Evolutionary conservation across 2,888 invertebrate species (phyloP).

Genomic region (Mycalesis mineus): DNA sequence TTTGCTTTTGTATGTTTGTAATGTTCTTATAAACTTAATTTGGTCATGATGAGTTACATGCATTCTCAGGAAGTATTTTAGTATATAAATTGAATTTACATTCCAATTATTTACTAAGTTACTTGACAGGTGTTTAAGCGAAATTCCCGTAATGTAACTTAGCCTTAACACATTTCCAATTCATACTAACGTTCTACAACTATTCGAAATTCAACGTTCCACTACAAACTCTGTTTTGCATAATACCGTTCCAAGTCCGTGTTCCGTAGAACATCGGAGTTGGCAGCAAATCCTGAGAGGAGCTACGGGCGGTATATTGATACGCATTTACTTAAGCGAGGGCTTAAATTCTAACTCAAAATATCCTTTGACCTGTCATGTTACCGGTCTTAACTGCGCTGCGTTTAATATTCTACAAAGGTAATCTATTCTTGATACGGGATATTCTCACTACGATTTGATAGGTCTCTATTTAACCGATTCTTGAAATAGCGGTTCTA

Average conservation of each 20-base stretch:
- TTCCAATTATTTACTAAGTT: too few relatives aligned
- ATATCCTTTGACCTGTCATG: conserved; percentile 6
- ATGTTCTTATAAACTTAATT: too few relatives aligned
- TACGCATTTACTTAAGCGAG: background rate
- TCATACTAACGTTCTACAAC: background rate
- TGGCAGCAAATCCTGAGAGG: background rate
- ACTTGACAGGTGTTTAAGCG: too few relatives aligned
- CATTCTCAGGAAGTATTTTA: too few relatives aligned
- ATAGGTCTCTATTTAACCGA: too few relatives aligned
- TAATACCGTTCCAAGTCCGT: conserved; percentile 2
- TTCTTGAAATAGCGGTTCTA: too few relatives aligned
- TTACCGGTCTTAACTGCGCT: background rate
- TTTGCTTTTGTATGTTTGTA: too few relatives aligned
- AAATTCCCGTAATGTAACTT: too few relatives aligned
- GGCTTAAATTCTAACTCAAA: conserved; percentile 7
- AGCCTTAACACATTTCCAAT: background rate
- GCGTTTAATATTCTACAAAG: background rate
- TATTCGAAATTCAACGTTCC: conserved; percentile 10
- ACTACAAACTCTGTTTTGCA: conserved; percentile 6
- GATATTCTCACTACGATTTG: too few relatives aligned
- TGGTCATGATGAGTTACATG: too few relatives aligned
- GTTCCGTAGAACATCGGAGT: background rate
- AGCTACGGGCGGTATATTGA: background rate
- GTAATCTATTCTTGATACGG: background rate
- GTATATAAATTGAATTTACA: too few relatives aligned